Evolutionary conservation across 2,113 vertebrate species (phyloP).

Genomic region (Polypterus bichir): DNA sequence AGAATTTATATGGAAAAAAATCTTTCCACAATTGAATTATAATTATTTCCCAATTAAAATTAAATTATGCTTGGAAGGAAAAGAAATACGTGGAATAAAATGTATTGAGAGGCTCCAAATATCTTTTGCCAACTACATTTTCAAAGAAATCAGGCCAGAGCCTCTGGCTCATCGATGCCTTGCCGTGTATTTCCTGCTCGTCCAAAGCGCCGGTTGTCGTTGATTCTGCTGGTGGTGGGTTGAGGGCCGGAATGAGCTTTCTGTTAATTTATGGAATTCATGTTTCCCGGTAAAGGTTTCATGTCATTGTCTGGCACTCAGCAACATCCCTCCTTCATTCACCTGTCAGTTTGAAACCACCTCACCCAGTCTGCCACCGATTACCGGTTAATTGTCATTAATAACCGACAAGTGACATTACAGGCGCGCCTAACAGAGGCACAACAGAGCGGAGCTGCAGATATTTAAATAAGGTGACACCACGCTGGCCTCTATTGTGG

Average conservation of each 20-base stretch:
- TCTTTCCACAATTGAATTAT: too few relatives aligned
- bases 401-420: conserved; percentile 80
- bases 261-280: conserved; percentile 61
- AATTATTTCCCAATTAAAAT: too few relatives aligned
- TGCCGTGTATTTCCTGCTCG: too few relatives aligned
- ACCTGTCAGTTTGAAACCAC: conserved; percentile 68
- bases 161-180: too few relatives aligned
- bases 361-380: conserved; percentile 67
- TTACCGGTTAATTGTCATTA: conserved; percentile 79
- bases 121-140: too few relatives aligned
- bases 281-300: conserved; percentile 60
- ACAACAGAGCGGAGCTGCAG: conserved; percentile 67
- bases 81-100: too few relatives aligned
- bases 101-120: too few relatives aligned
- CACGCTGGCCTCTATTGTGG: conserved; percentile 71
- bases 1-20: too few relatives aligned
- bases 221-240: too few relatives aligned
- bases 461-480: conserved; percentile 78
- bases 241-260: background rate
- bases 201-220: too few relatives aligned
- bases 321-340: conserved; percentile 58
- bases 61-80: too few relatives aligned
- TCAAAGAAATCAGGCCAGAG: too few relatives aligned
- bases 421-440: conserved; percentile 61
- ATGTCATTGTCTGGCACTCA: conserved; percentile 56